Percentiles rank a stretch among this genome's conserved stretches.
Evolutionary conservation across 2,797 vertebrate species (phyloP).

Genomic region (Sternotherus odoratus): DNA sequence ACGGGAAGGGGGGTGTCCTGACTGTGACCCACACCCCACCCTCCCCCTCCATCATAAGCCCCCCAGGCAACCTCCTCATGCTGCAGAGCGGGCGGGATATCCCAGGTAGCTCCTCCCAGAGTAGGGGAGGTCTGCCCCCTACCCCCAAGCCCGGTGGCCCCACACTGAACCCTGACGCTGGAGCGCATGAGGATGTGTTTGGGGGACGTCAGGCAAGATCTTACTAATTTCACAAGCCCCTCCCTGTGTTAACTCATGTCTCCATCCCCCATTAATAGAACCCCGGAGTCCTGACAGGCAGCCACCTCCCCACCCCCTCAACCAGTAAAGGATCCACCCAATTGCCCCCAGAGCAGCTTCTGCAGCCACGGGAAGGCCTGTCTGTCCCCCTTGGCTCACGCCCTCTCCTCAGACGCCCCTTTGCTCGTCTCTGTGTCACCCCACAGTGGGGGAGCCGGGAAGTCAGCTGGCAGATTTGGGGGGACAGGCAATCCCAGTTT

Average conservation of each 20-base stretch:
- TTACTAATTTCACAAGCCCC: neutral
- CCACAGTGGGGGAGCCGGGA: neutral
- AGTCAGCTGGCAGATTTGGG: neutral
- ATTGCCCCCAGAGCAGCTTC: neutral
- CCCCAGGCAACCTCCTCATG: neutral
- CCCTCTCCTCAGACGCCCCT: neutral
- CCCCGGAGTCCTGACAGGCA: neutral
- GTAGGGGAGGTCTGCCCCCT: neutral
- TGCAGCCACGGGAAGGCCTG: neutral
- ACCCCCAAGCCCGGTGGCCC: neutral
- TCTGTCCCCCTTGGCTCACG: neutral
- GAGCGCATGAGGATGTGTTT: neutral
- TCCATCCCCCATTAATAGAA: neutral
- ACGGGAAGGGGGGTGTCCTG: neutral
- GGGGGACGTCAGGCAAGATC: neutral
- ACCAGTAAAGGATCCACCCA: neutral
- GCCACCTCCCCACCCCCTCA: neutral
- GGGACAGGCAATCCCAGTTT: neutral
- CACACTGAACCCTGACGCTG: neutral
- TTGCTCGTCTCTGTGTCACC: neutral
- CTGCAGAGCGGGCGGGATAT: slow-evolving; percentile 69
- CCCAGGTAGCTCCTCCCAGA: neutral
- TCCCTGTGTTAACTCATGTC: too few species aligned
- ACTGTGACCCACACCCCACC: neutral
- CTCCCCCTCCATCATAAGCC: neutral